Evolutionary conservation across 2,113 vertebrate genomes (phyloP), one percentile per base, ranked within the genome.

Genomic region (Ginglymostoma cirratum): DNA sequence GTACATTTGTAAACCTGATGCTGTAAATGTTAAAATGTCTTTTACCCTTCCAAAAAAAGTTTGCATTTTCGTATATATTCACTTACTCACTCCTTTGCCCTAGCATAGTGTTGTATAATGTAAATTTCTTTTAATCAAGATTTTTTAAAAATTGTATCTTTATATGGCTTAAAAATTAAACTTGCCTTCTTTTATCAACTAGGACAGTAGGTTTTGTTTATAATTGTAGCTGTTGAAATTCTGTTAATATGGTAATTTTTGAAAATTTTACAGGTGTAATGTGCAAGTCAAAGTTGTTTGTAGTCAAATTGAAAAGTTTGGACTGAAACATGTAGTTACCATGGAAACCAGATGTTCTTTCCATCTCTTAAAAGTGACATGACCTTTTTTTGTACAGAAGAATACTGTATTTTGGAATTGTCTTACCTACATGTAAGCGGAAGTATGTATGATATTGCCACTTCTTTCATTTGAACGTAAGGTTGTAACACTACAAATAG

Each of bases 1-100:
- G 99, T 99, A 99, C 98, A 99, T 99, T 99, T 99, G 99, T 99
- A 99, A 99, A 99, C 99, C 98, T 98, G 98, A 98, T 98, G 98
- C 98, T 99, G 99, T 99, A 99, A 99, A 99, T 99, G 98, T 98
- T 95, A 95, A 69, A 98, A 98, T 98, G 98, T 98, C 98, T 99
- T 99, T 99, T 98, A 98, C 98, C 98, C 98, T 98, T 98, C 98
- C 98, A 98, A 96, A 97, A 97, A 97, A 98, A 98, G 96, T 98
- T 98, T 98, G 98, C 98, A 98, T 99, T 98, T 99, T 99, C 98
- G 98, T 99, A 98, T 99, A 99, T 98, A 99, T 99, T 99, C 98
- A 98, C 98, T 98, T 98, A 98, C 97, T 97, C 96, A 21, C 97
- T 98, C 97, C 98, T 98, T 98, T 97, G 98, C 98, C 98, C 97